Evolutionary conservation across 2,113 vertebrate species (phyloP).

Genomic region (Phodopus roborovskii): DNA sequence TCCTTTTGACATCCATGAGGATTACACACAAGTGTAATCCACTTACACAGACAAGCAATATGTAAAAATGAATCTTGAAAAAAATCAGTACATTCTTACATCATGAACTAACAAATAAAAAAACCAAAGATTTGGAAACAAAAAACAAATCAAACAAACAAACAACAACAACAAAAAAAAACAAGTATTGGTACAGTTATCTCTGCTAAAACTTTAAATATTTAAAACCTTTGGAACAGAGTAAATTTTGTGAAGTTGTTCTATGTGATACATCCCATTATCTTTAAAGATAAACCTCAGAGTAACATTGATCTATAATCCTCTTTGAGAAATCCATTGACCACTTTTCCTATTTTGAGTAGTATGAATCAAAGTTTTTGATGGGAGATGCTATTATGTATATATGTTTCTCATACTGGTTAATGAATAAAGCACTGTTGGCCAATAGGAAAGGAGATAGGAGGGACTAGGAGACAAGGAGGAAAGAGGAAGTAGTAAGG

Average conservation of each 20-base stretch:
- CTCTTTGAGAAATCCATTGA: not conserved
- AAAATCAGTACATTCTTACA: not conserved
- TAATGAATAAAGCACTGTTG: no score
- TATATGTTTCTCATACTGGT: no score
- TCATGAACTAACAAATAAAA: not conserved
- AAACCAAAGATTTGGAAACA: not conserved
- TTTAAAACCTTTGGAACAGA: not conserved
- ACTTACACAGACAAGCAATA: not conserved
- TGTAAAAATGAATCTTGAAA: not conserved
- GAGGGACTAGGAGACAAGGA: no score
- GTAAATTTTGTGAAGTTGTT: slow-evolving; percentile 18
- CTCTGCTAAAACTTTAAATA: not conserved
- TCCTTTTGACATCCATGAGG: not conserved
- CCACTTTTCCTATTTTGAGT: not conserved
- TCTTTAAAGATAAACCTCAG: not conserved
- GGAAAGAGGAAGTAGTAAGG: no score
- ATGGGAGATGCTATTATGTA: no score
- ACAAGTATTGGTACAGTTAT: not conserved
- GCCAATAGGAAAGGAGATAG: no score
- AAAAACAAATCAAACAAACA: no score
- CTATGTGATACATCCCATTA: not conserved
- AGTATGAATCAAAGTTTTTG: not conserved
- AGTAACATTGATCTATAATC: not conserved
- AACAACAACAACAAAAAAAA: no score
- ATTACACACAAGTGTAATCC: not conserved